Evolutionary conservation across 2,888 invertebrate genomes (phyloP).

Genomic region (Danaus chrysippus): DNA sequence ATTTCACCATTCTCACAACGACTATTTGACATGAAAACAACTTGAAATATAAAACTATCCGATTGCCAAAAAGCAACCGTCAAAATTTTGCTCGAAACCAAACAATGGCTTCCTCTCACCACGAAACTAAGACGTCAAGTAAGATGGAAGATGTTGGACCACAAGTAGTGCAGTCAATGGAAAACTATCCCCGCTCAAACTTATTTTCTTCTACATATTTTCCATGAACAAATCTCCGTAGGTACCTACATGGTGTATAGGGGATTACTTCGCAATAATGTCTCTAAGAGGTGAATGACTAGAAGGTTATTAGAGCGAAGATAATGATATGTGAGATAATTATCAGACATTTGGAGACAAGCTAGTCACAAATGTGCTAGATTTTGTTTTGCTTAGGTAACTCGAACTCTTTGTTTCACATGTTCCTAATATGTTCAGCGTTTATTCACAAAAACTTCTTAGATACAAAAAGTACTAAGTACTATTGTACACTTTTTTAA

Average conservation of each 20-base stretch:
- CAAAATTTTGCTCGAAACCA: conserved; percentile 48
- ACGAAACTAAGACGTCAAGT: conserved; percentile 61
- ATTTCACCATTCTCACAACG: conserved; percentile 70
- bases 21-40: conserved; percentile 56
- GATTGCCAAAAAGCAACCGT: conserved; percentile 40
- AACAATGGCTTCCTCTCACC: conserved; percentile 57
- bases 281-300: conserved; percentile 32
- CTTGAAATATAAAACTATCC: neutral
- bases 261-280: conserved; percentile 23
- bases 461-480: too few relatives aligned
- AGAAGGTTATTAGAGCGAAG: conserved; percentile 61
- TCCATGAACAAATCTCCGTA: conserved; percentile 25
- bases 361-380: conserved; percentile 9
- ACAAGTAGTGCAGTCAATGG: conserved; percentile 67
- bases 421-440: neutral
- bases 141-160: conserved; percentile 59
- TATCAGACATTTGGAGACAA: conserved; percentile 25
- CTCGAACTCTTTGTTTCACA: neutral
- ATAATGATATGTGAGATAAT: conserved; percentile 38
- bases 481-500: too few relatives aligned
- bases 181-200: conserved; percentile 68
- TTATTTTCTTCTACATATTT: conserved; percentile 31
- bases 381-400: neutral
- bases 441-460: too few relatives aligned
- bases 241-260: conserved; percentile 21